These are phyloP conservation scores for Syngnathus acus DNA, from an alignment of 2,797 vertebrate genomes.

Conservation along the genomic window DNA sequence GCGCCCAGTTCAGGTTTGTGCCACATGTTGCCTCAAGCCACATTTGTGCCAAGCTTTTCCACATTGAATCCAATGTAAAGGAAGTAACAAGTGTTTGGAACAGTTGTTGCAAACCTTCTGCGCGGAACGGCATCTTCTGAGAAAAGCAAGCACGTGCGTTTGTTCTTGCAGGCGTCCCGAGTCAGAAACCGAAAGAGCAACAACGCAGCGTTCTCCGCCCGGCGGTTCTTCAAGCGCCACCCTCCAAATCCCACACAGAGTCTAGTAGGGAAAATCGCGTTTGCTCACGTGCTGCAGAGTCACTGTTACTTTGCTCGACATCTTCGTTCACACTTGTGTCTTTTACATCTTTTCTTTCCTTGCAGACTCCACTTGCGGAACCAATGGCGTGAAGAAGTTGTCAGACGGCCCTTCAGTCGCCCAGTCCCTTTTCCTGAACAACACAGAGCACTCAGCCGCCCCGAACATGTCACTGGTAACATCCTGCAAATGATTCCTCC, in stretches of 20 bases:
- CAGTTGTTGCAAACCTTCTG: neutral
- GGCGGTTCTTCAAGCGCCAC: slow-evolving; percentile 88
- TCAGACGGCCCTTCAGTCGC: slow-evolving; percentile 55
- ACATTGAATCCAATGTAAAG: too few species aligned
- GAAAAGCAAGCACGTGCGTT: slow-evolving; percentile 23
- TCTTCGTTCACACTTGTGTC: neutral
- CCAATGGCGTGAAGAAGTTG: slow-evolving; percentile 87
- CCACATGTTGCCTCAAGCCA: neutral
- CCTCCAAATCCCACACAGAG: slow-evolving; percentile 82
- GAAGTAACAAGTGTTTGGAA: neutral
- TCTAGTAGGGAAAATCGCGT: slow-evolving; percentile 70
- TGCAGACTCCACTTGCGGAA: slow-evolving; percentile 88
- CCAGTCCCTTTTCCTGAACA: slow-evolving; percentile 69
- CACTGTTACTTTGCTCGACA: neutral
- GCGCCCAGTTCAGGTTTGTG: slow-evolving; percentile 89
- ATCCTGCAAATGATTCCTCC: neutral
- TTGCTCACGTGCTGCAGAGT: neutral
- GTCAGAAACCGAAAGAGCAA: slow-evolving; percentile 97
- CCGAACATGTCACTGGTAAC: slow-evolving; percentile 59
- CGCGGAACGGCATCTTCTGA: neutral
- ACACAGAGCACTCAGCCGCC: slow-evolving; percentile 67
- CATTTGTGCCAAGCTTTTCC: neutral
- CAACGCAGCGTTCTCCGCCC: slow-evolving; percentile 95
- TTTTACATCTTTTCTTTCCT: neutral
- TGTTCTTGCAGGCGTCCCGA: slow-evolving; percentile 83